Percentiles rank a stretch among this genome's conserved stretches.
These are phyloP conservation scores for Deroplatys truncata DNA, from an alignment of 2,888 invertebrate genomes.

Conservation along the genomic window DNA sequence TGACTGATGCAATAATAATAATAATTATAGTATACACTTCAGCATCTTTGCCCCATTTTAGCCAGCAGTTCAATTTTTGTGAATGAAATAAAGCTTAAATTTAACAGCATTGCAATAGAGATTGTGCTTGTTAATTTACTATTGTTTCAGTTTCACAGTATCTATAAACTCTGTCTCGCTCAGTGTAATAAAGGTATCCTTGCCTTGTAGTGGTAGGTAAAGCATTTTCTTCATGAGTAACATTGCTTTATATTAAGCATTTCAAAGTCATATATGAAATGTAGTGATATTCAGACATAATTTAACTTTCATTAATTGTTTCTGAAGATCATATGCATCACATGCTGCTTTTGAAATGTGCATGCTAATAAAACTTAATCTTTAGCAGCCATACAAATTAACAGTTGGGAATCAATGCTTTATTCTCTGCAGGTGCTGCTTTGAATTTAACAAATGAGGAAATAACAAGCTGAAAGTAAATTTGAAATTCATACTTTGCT, in stretches of 20 bases:
- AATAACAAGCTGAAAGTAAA: neutral
- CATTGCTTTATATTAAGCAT: neutral
- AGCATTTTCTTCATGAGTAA: too few relatives aligned
- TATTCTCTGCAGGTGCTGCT: neutral
- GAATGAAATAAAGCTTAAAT: neutral
- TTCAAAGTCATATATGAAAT: neutral
- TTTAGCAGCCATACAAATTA: neutral
- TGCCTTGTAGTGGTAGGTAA: neutral
- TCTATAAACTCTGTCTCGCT: neutral
- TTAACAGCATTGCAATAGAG: neutral
- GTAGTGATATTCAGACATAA: neutral
- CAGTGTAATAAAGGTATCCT: neutral
- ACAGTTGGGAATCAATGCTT: neutral
- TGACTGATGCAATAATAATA: neutral
- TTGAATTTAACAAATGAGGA: neutral
- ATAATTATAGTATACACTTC: neutral
- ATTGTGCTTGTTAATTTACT: neutral
- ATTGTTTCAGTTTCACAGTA: neutral
- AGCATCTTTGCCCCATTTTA: neutral
- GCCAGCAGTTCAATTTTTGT: neutral
- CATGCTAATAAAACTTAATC: neutral
- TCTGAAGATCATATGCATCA: neutral
- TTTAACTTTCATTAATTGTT: neutral
- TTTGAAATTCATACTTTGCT: neutral
- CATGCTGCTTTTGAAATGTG: neutral